Percentiles rank a stretch among this genome's conserved stretches.
Conservation (phyloP, 2,888 invertebrate species). For the Panopea generosa region DNA sequence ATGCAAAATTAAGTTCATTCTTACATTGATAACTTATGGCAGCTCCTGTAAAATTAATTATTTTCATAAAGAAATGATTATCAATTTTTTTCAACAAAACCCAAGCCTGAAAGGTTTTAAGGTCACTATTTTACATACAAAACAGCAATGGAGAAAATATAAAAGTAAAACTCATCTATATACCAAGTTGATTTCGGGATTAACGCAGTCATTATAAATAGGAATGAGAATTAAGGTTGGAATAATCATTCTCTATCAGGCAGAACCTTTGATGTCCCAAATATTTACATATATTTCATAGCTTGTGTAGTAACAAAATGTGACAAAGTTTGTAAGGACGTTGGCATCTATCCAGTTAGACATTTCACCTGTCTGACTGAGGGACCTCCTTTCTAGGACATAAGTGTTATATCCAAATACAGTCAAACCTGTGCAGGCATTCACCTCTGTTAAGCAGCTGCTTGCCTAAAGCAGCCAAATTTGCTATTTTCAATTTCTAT, state of each 20-base stretch:
- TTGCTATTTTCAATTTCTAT: too few relatives aligned
- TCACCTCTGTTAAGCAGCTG: too few relatives aligned
- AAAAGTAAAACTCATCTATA: constrained; percentile 29
- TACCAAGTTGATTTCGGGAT: constrained; percentile 23
- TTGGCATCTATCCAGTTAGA: constrained; percentile 31
- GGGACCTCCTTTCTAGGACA: too few relatives aligned
- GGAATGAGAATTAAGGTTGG: constrained; percentile 17
- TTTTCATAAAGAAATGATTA: constrained; percentile 16
- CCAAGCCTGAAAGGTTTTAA: background rate
- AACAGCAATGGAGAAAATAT: constrained; percentile 29
- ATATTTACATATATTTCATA: constrained; percentile 45
- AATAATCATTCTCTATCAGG: constrained; percentile 34
- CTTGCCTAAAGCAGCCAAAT: too few relatives aligned
- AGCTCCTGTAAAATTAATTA: constrained; percentile 11
- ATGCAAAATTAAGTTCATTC: too few relatives aligned
- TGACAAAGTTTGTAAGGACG: constrained; percentile 22
- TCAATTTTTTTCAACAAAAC: constrained; percentile 14
- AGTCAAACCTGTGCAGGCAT: too few relatives aligned
- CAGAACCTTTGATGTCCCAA: constrained; percentile 38
- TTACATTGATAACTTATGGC: too few relatives aligned
- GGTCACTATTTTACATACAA: constrained; percentile 34
- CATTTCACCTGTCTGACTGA: constrained; percentile 4
- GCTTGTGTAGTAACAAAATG: constrained; percentile 27
- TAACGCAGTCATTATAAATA: constrained; percentile 29
- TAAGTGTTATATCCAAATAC: too few relatives aligned